Percentiles rank a stretch among this genome's conserved stretches.
Evolutionary conservation across 1,140 invertebrate genomes (phyloP).

Genomic region (Drosophila micromelanica): DNA sequence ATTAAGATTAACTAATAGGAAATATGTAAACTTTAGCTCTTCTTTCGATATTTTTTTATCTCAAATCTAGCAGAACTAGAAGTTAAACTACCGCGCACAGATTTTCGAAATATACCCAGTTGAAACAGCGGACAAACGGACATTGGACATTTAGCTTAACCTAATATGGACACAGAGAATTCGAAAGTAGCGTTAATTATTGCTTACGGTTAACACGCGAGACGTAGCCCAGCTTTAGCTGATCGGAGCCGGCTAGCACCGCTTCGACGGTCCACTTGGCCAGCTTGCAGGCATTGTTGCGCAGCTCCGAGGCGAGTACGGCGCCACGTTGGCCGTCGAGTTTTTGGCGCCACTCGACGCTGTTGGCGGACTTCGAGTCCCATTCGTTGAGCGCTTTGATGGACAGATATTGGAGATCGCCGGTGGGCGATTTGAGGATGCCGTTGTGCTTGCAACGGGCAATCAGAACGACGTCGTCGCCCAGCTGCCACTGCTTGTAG

Average conservation of each 20-base stretch:
- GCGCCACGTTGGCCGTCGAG: conserved; percentile 98
- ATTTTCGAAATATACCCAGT: too few relatives aligned
- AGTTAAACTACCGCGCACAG: too few relatives aligned
- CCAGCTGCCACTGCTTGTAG: conserved; percentile 98
- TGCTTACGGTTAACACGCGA: conserved; percentile 92
- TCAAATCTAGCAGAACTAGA: too few relatives aligned
- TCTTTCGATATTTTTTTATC: too few relatives aligned
- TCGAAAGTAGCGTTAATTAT: too few relatives aligned
- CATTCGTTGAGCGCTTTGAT: conserved; percentile 99
- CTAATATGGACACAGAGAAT: too few relatives aligned
- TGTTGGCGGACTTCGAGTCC: conserved; percentile 97
- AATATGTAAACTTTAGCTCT: too few relatives aligned
- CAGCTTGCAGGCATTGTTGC: conserved; percentile 99
- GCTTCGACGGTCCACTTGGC: conserved; percentile 99
- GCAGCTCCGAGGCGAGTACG: conserved; percentile 98
- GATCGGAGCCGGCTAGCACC: conserved; percentile 97
- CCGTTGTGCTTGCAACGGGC: conserved; percentile 98
- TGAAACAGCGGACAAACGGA: too few relatives aligned
- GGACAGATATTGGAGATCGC: conserved; percentile 96
- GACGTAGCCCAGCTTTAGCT: conserved; percentile 99
- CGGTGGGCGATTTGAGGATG: conserved; percentile 94
- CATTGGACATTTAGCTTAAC: too few relatives aligned
- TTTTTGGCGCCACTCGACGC: conserved; percentile 99
- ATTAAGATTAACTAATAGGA: too few relatives aligned
- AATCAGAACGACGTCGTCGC: conserved; percentile 95